Evolutionary conservation across 2,113 vertebrate genomes (phyloP), one percentile per base, ranked within the genome.

Genomic region (Melanostigma gelatinosum): DNA sequence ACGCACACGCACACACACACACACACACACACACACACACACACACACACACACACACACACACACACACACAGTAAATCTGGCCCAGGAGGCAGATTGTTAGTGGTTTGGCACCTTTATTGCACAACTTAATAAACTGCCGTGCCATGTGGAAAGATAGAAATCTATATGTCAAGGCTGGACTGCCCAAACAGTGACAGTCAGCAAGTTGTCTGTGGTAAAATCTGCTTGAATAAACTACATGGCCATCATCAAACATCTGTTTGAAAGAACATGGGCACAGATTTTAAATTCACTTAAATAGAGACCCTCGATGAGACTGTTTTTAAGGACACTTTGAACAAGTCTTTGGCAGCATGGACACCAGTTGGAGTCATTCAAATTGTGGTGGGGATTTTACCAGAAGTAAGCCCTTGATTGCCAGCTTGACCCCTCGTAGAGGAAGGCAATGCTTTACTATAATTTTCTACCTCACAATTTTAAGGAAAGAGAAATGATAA

Each of bases 371-470:
- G 18, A 75, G 20, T 66, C 2, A 8, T 58, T 72, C 27, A 29
- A 32, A 77, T 22, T 62, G 7, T 58, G 11, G 52, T 42, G 9
- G n/a, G 58, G 27, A 46, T 75, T 79, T 61, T n/a, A 54, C 44
- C 20, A 40, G 32, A 40, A 48, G 15, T n/a, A 55, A 69, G 27
- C 0, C 27, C 32, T 15, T 40, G 13, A 9, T 29, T 34, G 15
- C 8, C 46, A 70, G 22, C 20, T 74, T 68, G 16, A 42, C 10
- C 24, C 60, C 40, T 55, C 2, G 3, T n/a, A 15, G 4, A 67
- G 8, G 20, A 67, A 48, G 27, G 29, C 55, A 24, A 15, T 20
- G 34, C 20, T 52, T 71, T 58, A 52, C 52, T 44, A 16, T 69
- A 58, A 38, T 57, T 42, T 13, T 61, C 18, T 50, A 29, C 10